Base-by-base conservation (phyloP, 2,113 vertebrate genomes). In the Leptosomus discolor region DNA sequence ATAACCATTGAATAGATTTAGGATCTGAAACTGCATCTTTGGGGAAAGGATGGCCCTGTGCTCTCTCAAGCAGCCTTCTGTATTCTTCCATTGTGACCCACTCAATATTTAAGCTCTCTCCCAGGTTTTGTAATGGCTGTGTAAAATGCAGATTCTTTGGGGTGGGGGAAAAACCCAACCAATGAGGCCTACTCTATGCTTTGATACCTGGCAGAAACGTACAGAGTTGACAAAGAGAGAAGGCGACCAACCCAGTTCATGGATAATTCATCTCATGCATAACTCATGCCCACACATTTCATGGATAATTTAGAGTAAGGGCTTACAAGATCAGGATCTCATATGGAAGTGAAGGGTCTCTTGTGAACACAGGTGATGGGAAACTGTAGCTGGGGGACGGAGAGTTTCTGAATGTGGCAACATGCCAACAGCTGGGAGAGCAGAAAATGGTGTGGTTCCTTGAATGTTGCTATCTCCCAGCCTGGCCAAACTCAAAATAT, bases 201-300 rank as follows among this genome's bases (percentile, higher is more conserved):
- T 77, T 90, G 90, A 82, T 94, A 96, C 94, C 94, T 94, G 95
- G 50, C 50, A 83, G 90, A 90, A 95, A 90, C 88, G 85, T 93
- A 41, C 78, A 32, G 87, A 88, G 90, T 4, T 96, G 95, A 92
- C 84, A 90, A 92, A 88, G 89, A 69, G 83, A 75, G 81, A 85
- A 82, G 87, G 53, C 69, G 4, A 95, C 94, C 96, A 82, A 79
- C 53, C 65, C 9, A 4, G 37, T 37, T 95, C 88, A 96, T 96
- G 92, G 96, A 93, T 97, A 97, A 96, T 97, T 96, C 94, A 97
- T 95, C 87, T 96, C 92, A 97, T 97, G 88, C 93, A 97, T 97
- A 85, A 96, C 93, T 96, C 94, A 96, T 93, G 75, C 30, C 69
- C 88, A 80, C 70, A 83, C 39, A n/a, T 94, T 95, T 97, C 96